These are phyloP conservation scores for Tokudaia muenninki DNA, from an alignment of 2,797 vertebrate genomes.

Conservation along the genomic window DNA sequence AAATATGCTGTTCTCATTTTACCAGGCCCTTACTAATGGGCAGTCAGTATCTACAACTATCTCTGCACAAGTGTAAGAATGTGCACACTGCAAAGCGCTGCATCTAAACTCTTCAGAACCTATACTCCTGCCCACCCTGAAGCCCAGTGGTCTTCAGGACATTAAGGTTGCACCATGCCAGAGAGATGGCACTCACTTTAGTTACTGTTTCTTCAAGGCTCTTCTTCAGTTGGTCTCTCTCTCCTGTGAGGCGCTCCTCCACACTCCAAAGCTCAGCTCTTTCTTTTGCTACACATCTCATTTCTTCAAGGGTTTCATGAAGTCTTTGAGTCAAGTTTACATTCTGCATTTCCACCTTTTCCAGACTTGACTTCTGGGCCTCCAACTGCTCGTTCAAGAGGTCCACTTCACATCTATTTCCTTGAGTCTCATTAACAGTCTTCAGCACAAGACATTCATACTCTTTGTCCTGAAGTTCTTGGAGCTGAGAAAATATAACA, in stretches of 20 bases:
- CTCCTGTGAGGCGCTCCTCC: slow-evolving; percentile 76
- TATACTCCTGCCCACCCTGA: neutral
- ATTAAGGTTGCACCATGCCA: neutral
- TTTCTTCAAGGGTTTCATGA: slow-evolving; percentile 74
- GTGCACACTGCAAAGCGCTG: neutral
- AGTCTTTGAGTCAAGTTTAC: slow-evolving; percentile 78
- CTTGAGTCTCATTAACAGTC: slow-evolving; percentile 48
- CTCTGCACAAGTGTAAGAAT: neutral
- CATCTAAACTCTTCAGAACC: neutral
- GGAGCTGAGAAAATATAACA: slow-evolving; percentile 69
- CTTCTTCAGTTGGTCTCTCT: slow-evolving; percentile 84
- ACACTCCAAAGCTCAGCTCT: slow-evolving; percentile 80
- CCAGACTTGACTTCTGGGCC: slow-evolving; percentile 57
- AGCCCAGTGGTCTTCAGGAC: neutral
- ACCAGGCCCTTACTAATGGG: neutral
- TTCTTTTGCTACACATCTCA: slow-evolving; percentile 81
- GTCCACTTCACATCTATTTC: slow-evolving; percentile 76
- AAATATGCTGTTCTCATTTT: neutral
- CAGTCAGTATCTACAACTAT: slow-evolving; percentile 8
- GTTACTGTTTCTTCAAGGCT: slow-evolving; percentile 77
- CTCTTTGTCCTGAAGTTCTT: slow-evolving; percentile 82
- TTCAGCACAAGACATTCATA: slow-evolving; percentile 49
- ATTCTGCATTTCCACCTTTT: slow-evolving; percentile 76
- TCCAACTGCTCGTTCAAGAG: slow-evolving; percentile 77
- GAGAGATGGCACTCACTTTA: slow-evolving; percentile 79